phyloP scores from a whole-genome alignment of 2,797 vertebrate genomes.

The Eulemur mongoz region DNA sequence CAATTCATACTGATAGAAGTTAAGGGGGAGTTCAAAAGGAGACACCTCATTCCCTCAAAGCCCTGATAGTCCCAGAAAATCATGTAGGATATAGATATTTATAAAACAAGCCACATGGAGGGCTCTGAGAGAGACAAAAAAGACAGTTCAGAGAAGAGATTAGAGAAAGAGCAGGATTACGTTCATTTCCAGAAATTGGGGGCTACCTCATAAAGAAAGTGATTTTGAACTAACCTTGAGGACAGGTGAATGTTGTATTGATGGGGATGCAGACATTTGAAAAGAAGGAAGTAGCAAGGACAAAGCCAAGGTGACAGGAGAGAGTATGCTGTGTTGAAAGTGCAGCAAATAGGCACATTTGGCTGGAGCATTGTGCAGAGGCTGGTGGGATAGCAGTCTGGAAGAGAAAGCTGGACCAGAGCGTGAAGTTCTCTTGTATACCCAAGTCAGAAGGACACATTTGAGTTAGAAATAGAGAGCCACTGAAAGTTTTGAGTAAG shows the following conservation, averaged over 20 bases:
- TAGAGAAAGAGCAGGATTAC: neutral
- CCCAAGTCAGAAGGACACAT: neutral
- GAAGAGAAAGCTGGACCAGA: neutral
- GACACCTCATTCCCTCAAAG: neutral
- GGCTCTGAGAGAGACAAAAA: neutral
- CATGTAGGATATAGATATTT: neutral
- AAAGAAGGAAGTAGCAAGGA: neutral
- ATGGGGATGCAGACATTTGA: neutral
- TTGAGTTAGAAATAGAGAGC: neutral
- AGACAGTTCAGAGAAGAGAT: neutral
- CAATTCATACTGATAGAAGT: neutral
- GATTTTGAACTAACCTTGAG: neutral
- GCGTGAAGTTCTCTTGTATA: neutral
- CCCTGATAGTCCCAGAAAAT: neutral
- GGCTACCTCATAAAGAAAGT: neutral
- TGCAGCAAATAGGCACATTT: neutral
- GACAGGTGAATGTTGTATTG: neutral
- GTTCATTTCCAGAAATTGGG: neutral
- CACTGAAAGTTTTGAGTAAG: neutral
- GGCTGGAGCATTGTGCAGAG: neutral
- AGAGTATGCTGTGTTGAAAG: neutral
- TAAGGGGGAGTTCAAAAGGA: neutral
- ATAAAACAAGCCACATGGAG: neutral
- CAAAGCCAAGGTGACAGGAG: neutral
- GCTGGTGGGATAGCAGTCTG: neutral